Evolutionary conservation across 1,140 invertebrate genomes (phyloP), one percentile per base, ranked within the genome.

Genomic region (Pachypsylla venusta): DNA sequence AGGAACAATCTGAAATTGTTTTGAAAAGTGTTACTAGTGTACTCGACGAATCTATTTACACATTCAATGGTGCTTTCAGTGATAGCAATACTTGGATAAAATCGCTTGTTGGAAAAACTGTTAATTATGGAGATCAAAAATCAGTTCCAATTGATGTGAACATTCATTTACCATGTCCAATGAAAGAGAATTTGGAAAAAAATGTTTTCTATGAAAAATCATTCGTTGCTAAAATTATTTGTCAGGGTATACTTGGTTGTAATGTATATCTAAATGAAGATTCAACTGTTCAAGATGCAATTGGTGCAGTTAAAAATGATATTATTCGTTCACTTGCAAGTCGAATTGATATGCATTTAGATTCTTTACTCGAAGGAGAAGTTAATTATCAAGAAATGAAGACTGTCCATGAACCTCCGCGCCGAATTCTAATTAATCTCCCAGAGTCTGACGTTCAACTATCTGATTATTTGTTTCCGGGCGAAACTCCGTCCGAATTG

Each of bases 391-490:
- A 59, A 80, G 80, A 77, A 69, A 79, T 80, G 68, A 72, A 82
- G 69, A 81, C 81, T 68, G 65, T 89, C 64, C 80, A 89, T 67
- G 86, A 89, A 69, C 84, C 85, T 22, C 88, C 88, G 2, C 74
- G 86, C 42, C 72, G 87, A 64, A 84, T 89, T 1, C 74, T 88
- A 56, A 81, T 86, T 4, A 75, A 78, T 24, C 67, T 86, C 7
- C 79, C 80, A 25, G 73, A 78, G 24, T 80, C 77, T 26, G 74
- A 77, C 60, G 69, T 90, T 20, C 80, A 80, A 20, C 75, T 90
- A 5, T 88, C 84, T 56, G 87, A 90, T 70, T 92, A 92, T 70
- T 70, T 89, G 39, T 91, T 89, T 67, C 86, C 85, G 58, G 87
- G 87, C 5, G 87, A 91, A 73, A 82, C 81, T 1, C 76, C 81